Conservation (phyloP, 2,797 vertebrate genomes). For the Cossypha caffra region DNA sequence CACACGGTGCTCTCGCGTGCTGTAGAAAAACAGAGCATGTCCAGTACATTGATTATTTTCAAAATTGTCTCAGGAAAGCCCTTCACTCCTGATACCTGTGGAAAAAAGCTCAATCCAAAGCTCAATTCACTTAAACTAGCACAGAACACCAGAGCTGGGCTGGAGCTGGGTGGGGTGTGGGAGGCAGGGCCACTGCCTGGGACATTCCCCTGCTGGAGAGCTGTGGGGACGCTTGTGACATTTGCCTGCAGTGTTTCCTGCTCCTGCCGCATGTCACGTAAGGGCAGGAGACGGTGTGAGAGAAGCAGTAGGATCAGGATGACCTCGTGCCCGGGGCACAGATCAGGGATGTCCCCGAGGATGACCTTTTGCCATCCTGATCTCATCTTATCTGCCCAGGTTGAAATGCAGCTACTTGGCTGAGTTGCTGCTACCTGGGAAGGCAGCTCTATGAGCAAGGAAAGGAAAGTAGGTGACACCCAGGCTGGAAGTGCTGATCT, state of each 20-base stretch:
- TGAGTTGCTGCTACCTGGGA: background rate
- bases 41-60: background rate
- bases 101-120: background rate
- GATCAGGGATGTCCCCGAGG: background rate
- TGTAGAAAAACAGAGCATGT: background rate
- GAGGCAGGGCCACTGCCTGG: accelerated
- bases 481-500: background rate
- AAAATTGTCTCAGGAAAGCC: background rate
- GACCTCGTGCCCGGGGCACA: background rate
- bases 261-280: background rate
- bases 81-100: accelerated
- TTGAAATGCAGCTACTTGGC: background rate
- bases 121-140: background rate
- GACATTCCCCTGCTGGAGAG: background rate
- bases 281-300: background rate
- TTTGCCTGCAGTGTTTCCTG: accelerated
- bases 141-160: accelerated
- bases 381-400: slow-evolving; percentile 38
- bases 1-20: accelerated
- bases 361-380: slow-evolving; percentile 38
- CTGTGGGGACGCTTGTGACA: background rate
- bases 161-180: background rate
- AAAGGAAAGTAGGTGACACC: background rate
- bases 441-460: background rate
- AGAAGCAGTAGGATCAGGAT: background rate